Evolutionary conservation across 2,113 vertebrate species (phyloP).

Genomic region (Addax nasomaculatus): DNA sequence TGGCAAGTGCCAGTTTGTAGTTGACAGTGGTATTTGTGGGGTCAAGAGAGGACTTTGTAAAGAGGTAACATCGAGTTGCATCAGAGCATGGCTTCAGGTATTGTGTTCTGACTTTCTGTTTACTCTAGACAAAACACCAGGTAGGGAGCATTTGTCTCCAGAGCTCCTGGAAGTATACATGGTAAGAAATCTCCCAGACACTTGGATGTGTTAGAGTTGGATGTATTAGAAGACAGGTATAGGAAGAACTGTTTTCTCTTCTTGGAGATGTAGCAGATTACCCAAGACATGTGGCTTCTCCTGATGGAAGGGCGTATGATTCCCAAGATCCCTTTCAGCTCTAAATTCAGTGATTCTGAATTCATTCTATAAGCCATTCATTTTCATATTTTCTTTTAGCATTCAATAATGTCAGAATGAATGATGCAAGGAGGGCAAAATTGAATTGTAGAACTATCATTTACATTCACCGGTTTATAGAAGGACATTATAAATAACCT

Average conservation of each 20-base stretch:
- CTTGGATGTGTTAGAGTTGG: background rate
- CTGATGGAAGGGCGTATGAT: background rate
- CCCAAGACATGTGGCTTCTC: background rate
- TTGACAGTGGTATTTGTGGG: background rate
- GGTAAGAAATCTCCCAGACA: background rate
- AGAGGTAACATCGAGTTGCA: background rate
- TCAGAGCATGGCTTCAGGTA: fast-evolving
- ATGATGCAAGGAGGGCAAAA: conserved; percentile 16
- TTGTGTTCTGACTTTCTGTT: background rate
- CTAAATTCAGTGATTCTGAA: background rate
- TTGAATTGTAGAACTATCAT: background rate
- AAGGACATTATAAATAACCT: conserved; percentile 45
- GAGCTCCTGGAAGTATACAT: background rate
- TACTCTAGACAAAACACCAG: background rate
- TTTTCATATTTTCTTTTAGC: conserved; percentile 21
- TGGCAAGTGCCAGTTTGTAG: background rate
- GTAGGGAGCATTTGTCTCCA: too few species aligned
- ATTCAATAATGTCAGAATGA: conserved; percentile 13
- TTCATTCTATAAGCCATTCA: conserved; percentile 20
- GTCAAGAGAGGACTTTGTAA: background rate
- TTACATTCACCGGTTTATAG: conserved; percentile 40
- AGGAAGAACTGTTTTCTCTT: background rate
- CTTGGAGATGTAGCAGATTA: too few species aligned
- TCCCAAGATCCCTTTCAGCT: background rate
- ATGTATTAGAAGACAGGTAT: background rate